Evolutionary conservation across 2,113 vertebrate species (phyloP), one percentile per base, ranked within the genome.

Genomic region (Amazona guildingii): DNA sequence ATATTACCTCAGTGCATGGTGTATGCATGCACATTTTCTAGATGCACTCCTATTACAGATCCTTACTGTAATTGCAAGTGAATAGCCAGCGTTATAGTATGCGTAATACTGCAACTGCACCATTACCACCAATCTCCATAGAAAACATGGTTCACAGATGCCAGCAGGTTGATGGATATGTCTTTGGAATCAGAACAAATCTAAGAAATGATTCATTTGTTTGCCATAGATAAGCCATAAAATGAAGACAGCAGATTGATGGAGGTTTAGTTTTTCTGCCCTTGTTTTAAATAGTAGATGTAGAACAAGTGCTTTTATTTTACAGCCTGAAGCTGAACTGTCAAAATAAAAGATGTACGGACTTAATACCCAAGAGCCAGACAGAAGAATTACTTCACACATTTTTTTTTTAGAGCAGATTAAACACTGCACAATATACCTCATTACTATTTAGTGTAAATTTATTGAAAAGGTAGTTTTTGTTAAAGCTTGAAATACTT

Each of bases 261-360:
- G 86, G 62, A 68, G 85, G 27, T 49, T 88, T 86, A 87, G 59
- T 29, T 84, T 97, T 79, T 77, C 92, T 90, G 88, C 61, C 67
- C 85, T 83, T 90, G 81, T 76, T 96, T 86, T 91, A 95, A 82
- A 69, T 43, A 95, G 81, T 92, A 83, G 72, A 88, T 97, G 59
- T 93, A 93, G 84, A 97, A 88, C 62, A 97, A 92, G 31, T 92
- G 97, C 91, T 90, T 95, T 52, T 94, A 17, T 92, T 92, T 96
- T 92, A 96, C 84, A 96, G 93, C 97, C 97, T 92, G 85, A 86
- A 93, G 96, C 92, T 90, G 63, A 95, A 67, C 88, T 96, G 96
- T 94, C 96, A 95, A 84, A 90, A 86, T 97, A 86, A 54, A 89
- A 81, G 81, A 92, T 93, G 57, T 93, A 95, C 13, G 5, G 61